Evolutionary conservation across 2,113 vertebrate species (phyloP).

Genomic region (Dipodomys spectabilis): DNA sequence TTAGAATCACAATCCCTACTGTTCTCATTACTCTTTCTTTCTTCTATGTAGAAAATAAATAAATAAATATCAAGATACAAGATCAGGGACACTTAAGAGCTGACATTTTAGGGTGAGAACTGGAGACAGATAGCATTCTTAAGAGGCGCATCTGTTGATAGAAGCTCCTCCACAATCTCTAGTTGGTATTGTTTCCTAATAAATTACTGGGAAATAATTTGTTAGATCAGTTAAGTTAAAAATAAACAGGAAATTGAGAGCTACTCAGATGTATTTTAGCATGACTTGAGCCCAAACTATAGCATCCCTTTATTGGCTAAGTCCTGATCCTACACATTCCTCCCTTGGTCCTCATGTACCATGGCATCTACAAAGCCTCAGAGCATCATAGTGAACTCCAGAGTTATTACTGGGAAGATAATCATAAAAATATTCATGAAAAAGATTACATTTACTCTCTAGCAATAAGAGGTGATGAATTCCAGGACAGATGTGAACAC

Average conservation of each 20-base stretch:
- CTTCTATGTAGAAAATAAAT: not conserved
- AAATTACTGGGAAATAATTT: too few relatives aligned
- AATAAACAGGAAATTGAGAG: not conserved
- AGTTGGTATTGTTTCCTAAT: not conserved
- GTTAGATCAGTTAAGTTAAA: too few relatives aligned
- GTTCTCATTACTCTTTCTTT: not conserved
- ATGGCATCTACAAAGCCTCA: rapidly evolving
- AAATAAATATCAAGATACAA: not conserved
- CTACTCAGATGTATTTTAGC: not conserved
- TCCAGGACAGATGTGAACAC: rapidly evolving
- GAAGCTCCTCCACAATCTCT: too few relatives aligned
- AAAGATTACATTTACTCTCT: too few relatives aligned
- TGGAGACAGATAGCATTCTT: too few relatives aligned
- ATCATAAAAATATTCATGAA: not conserved
- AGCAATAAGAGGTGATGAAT: not conserved
- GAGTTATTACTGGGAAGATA: not conserved
- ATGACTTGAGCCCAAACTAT: not conserved
- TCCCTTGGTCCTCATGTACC: rapidly evolving
- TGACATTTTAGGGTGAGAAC: not conserved
- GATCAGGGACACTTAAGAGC: not conserved
- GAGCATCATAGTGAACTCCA: rapidly evolving
- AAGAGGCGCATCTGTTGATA: not conserved
- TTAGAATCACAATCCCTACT: slow-evolving; percentile 4
- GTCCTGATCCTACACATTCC: not conserved
- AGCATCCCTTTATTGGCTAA: not conserved